phyloP scores from a whole-genome alignment of 35 echinoderm and acorn worm species.

The Nesometra sesokonis region DNA sequence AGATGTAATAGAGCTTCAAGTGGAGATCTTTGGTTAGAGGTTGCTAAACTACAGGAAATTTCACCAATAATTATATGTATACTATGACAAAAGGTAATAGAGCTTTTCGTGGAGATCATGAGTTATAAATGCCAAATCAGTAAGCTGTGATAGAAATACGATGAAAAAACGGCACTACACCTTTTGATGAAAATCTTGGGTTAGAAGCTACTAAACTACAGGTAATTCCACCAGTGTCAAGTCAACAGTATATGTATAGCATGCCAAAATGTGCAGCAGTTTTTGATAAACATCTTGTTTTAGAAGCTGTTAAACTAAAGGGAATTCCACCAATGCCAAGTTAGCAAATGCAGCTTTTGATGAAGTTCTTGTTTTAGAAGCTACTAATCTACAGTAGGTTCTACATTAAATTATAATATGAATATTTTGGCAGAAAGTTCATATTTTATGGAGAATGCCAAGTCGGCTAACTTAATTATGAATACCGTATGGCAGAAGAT shows the following conservation, averaged over 20 bases:
- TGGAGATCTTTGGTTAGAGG: conserved; percentile 57
- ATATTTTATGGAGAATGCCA: too few species aligned
- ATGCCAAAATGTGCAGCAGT: neutral
- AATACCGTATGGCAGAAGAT: neutral
- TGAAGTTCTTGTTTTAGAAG: neutral
- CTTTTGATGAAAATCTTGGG: neutral
- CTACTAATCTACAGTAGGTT: neutral
- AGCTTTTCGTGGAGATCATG: too few species aligned
- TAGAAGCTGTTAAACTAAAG: conserved; percentile 9
- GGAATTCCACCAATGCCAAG: too few species aligned
- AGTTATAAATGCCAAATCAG: too few species aligned
- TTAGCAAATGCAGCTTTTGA: too few species aligned
- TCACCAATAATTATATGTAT: too few species aligned
- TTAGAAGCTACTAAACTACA: neutral
- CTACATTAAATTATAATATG: too few species aligned
- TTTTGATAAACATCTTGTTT: conserved; percentile 45
- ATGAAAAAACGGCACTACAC: conserved; percentile 13
- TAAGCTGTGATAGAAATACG: too few species aligned
- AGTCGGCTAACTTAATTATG: too few species aligned
- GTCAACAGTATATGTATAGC: neutral
- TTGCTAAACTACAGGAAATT: too few species aligned
- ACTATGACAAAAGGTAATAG: too few species aligned
- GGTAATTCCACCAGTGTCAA: neutral
- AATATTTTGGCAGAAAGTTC: too few species aligned
- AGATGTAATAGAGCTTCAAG: neutral